Percentiles rank a stretch among this genome's conserved stretches.
Evolutionary conservation across 1,140 invertebrate genomes (phyloP).

Genomic region (Trachelipus rathkii): DNA sequence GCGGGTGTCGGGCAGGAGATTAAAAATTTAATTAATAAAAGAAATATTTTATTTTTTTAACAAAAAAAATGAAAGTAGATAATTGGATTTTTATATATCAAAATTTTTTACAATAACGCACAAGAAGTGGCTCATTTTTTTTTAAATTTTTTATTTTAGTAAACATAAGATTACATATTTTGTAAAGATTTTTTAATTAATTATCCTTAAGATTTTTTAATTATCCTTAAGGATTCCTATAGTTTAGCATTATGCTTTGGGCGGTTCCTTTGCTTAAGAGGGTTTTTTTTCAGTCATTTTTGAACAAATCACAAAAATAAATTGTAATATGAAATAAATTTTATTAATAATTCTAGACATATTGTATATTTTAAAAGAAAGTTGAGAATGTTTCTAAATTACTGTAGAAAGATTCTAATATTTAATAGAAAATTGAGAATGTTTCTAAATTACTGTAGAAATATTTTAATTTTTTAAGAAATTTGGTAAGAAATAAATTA

Average conservation of each 20-base stretch:
- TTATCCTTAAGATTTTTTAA: neutral
- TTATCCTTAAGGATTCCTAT: neutral
- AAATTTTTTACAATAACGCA: conserved; percentile 1
- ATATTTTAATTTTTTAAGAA: no score
- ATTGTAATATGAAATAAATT: no score
- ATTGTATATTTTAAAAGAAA: no score
- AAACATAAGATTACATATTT: neutral
- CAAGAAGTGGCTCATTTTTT: neutral
- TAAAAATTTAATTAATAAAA: neutral
- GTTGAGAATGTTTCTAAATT: no score
- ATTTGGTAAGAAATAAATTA: no score
- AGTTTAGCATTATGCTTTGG: neutral
- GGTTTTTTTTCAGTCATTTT: no score
- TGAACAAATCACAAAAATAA: no score
- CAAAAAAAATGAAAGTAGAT: neutral
- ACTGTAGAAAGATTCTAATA: no score
- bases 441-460: no score
- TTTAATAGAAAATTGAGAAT: no score
- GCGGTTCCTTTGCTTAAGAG: neutral
- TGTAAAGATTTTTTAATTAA: neutral
- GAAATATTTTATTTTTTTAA: neutral
- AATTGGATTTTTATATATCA: neutral
- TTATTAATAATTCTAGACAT: no score
- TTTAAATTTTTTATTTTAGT: neutral
- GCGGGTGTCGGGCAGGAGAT: neutral